Conservation (phyloP, 1,140 invertebrate species). For the Zaprionus lachaisei region DNA sequence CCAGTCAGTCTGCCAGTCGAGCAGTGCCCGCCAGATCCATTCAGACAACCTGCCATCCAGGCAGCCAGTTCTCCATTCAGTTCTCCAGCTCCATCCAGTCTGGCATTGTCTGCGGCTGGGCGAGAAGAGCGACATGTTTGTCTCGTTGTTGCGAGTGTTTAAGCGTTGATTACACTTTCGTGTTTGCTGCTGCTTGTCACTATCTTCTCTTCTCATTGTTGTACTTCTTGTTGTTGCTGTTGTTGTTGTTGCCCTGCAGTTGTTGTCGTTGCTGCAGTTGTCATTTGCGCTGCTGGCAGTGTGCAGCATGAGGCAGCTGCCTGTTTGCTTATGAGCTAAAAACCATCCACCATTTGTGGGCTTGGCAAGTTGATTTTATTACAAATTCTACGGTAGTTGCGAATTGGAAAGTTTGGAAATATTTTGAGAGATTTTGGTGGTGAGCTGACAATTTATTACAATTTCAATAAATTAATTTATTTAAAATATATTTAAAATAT, state of each 20-base stretch:
- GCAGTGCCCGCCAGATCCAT: constrained; percentile 9
- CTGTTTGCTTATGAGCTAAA: constrained; percentile 22
- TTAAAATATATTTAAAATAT: too few species aligned
- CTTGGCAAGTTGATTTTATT: background rate
- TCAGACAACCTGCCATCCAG: constrained; percentile 14
- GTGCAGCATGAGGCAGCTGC: constrained; percentile 31
- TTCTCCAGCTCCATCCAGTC: constrained; percentile 19
- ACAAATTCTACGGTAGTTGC: background rate
- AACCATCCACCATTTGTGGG: constrained; percentile 5
- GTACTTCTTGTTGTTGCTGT: constrained; percentile 40
- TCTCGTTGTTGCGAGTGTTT: constrained; percentile 76
- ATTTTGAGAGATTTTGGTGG: background rate
- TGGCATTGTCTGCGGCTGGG: constrained; percentile 43
- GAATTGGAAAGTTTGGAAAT: background rate
- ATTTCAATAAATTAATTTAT: too few species aligned
- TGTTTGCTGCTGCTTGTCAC: constrained; percentile 75
- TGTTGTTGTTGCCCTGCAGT: constrained; percentile 35
- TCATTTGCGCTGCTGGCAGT: constrained; percentile 21
- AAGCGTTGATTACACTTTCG: constrained; percentile 82
- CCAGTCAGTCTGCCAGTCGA: constrained; percentile 15
- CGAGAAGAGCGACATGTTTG: constrained; percentile 55
- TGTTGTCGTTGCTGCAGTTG: constrained; percentile 23
- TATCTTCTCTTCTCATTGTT: constrained; percentile 45
- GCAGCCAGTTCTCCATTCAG: constrained; percentile 10
- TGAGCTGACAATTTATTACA: background rate